Evolutionary conservation across 2,113 vertebrate species (phyloP), one percentile per base, ranked within the genome.

Genomic region (Neolamprologus sp.): DNA sequence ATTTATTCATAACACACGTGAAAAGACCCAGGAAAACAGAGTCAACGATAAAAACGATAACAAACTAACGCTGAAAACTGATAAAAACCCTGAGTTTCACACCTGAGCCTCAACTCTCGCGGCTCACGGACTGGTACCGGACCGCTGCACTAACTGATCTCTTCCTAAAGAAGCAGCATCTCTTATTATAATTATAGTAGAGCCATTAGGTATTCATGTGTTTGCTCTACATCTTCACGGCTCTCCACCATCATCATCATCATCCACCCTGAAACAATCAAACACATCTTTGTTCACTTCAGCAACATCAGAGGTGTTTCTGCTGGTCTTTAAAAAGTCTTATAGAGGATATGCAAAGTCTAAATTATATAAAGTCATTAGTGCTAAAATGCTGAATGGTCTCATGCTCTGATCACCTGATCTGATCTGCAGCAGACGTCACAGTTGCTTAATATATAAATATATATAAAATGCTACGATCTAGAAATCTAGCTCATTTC

Each of bases 1-100:
- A 42, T 42, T 42, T 42, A 42, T 42, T 42, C 40, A 42, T 42
- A 42, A 42, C 40, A 42, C 40, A 12, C 11, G 5, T 42, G 11
- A 42, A 42, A 42, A 42, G 40, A 42, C 40, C 40, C 40, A 42
- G 40, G 40, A 42, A 42, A 42, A 12, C 37, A 0, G 40, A 42
- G 40, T 6, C 0, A 40, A 40, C 37, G 0, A 5, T 40, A 0
- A 40, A 40, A 12, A 40, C 1, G 2, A 40, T 40, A 40, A 40
- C 37, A 40, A 11, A 40, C 12, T 40, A 12, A 40, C 37, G 0
- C 10, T 5, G 37, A 40, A 40, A 40, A 40, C 37, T 0, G 0
- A 40, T 40, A 40, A 40, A 40, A 40, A 12, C 37, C 37, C 37
- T 5, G 40, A 40, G 12, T 40, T 40, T 40, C 40, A 40, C 11